Base-by-base conservation (phyloP, 92 coral and sea anemone genomes). In the Ricordea florida region DNA sequence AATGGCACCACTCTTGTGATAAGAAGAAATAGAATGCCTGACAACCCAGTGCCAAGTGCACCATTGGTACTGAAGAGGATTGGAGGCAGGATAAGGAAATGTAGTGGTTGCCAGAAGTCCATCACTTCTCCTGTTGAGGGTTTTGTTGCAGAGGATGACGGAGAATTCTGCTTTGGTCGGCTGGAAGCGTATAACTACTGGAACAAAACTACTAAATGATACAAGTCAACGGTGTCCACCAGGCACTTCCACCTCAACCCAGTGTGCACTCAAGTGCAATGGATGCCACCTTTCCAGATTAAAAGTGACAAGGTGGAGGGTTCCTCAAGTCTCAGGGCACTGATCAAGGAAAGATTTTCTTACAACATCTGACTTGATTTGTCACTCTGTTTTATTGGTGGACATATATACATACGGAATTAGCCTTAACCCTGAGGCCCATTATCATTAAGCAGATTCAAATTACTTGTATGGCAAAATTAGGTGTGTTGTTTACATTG, bases 231-330 rank as follows among this genome's bases (percentile, higher is more conserved):
- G 2, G 38, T 26, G 37, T 53, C 66, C 18, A 56, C 84, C 8
- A 78, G 84, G 66, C 84, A 78, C 49, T 78, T 16, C 21, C 84
- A 78, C 69, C 80, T 72, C 16, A 72, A 58, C 38, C 67, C 80
- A 58, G 80, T 73, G 33, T 46, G 69, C 32, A 26, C 53, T 15
- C 25, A 55, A 27, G 78, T 40, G 0, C 36, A 41, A 62, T 50
- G 53, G 6, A 41, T 2, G 14, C 36, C 5, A 40, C 16, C 24
- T 59, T 59, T 59, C 44, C 66, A 2, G 2, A 35, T 59, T 31
- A 20, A 59, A 17, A 59, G 22, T 59, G 46, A 35, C 46, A 35
- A 59, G 5, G 66, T 59, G 20, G 22, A 3, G 1, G 45, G 34
- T 4, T 35, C 47, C 66, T 21, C 47, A 35, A 59, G 66, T 31